Base-by-base conservation (phyloP, 1,140 invertebrate species). In the Phymastichus coffea region DNA sequence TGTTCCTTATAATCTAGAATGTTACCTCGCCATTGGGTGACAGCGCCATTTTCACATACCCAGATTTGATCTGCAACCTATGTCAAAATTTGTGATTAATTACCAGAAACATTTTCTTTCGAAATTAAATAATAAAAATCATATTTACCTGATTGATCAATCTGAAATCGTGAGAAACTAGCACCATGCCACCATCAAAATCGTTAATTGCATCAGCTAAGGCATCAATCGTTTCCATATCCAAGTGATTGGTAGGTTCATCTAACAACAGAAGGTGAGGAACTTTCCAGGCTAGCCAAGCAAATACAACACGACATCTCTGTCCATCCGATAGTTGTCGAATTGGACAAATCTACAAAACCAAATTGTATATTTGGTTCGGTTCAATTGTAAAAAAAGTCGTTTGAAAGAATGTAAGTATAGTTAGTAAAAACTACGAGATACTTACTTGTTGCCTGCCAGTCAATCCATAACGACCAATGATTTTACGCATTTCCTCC, bases 141-240 rank as follows among this genome's bases (percentile, higher is more conserved):
- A 35, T 54, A 26, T 52, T 73, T 79, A 97, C 95, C 85, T 99
- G 97, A 83, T 91, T 96, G 64, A 99, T 99, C 17, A 99, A 87
- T 78, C 97, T 87, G 81, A 98, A 98, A 82, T 98, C 96, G 87
- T 98, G 96, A 80, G 92, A 94, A 64, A 98, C 96, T 0, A 98
- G 85, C 23, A 99, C 93, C 88, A 99, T 90, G 63, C 97, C 98
- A 28, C 98, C 98, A 69, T 97, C 93, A 75, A 98, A 99, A 66
- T 97, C 93, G 73, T 97, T 97, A 52, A 99, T 92, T 17, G 97
- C 98, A 62, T 99, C 96, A 9, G 94, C 98, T 8, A 99, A 81
- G 0, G 97, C 93, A 80, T 99, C 98, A 63, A 99, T 99, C 0
- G 96, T 98, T 81, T 99, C 97, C 88, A 99, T 98, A 73, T 99